phyloP scores from a whole-genome alignment of 2,888 invertebrate species.

The Carpatolechia fugitivella region DNA sequence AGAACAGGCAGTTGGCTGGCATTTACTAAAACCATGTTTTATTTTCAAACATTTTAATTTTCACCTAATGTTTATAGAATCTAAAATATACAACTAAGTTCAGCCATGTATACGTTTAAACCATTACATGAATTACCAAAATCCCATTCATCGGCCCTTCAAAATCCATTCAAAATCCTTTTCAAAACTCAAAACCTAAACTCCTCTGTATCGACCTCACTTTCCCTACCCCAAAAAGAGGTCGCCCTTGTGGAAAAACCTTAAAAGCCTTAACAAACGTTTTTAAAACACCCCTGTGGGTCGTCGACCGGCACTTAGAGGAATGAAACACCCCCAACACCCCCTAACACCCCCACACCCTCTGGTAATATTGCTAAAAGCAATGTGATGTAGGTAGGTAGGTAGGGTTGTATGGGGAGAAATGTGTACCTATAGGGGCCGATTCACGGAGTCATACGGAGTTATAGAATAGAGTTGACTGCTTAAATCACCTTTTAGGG shows the following conservation, averaged over 20 bases:
- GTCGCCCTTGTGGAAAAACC: slow-evolving; percentile 3
- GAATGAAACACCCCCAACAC: slow-evolving; percentile 32
- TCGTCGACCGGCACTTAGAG: slow-evolving; percentile 54
- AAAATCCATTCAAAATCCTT: too few relatives aligned
- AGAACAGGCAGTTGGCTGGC: too few relatives aligned
- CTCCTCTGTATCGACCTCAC: background rate
- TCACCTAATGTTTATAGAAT: too few relatives aligned
- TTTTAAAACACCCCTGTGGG: slow-evolving; percentile 42
- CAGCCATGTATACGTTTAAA: too few relatives aligned
- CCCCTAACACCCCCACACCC: slow-evolving; percentile 23
- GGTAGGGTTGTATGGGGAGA: slow-evolving; percentile 3
- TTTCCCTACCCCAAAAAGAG: background rate
- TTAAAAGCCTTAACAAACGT: slow-evolving; percentile 18
- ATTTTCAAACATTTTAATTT: too few relatives aligned
- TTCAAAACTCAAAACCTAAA: too few relatives aligned
- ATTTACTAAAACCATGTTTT: too few relatives aligned
- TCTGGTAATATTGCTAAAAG: slow-evolving; percentile 62
- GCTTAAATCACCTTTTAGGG: background rate
- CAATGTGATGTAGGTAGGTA: slow-evolving; percentile 36
- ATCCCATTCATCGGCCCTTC: too few relatives aligned
- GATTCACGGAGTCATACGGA: background rate
- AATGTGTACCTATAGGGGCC: background rate
- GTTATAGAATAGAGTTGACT: background rate
- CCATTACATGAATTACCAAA: too few relatives aligned
- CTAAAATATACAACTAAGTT: too few relatives aligned